Percentiles rank a stretch among this genome's conserved stretches.
phyloP scores from a whole-genome alignment of 2,888 invertebrate species.

The Clanis bilineata region DNA sequence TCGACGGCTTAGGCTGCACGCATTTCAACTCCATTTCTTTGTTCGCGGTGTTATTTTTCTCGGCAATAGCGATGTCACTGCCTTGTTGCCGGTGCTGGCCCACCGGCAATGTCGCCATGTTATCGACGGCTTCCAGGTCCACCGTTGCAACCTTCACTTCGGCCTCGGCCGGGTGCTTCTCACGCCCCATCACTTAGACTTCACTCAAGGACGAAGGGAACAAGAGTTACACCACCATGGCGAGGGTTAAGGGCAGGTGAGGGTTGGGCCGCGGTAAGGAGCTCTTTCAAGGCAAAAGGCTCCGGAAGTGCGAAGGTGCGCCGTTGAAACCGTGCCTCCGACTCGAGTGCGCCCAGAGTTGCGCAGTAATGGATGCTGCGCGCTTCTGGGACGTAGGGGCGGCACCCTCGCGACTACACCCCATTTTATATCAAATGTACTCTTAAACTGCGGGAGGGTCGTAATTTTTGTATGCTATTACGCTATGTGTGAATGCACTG shows the following conservation, averaged over 20 bases:
- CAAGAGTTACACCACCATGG: conserved; percentile 48
- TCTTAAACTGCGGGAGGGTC: conserved; percentile 60
- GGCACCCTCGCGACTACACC: conserved; percentile 62
- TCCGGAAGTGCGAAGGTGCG: conserved; percentile 70
- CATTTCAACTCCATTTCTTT: conserved; percentile 94
- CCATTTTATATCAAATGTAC: conserved; percentile 62
- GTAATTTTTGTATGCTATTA: conserved; percentile 1
- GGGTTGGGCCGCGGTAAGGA: conserved; percentile 50
- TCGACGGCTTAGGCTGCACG: conserved; percentile 91
- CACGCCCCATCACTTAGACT: conserved; percentile 68
- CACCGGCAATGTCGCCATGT: conserved; percentile 94
- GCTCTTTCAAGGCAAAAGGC: conserved; percentile 52
- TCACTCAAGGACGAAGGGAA: conserved; percentile 29
- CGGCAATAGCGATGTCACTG: conserved; percentile 88
- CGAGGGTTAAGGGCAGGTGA: conserved; percentile 54
- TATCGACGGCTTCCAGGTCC: conserved; percentile 92
- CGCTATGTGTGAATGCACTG: background rate
- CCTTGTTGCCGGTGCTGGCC: conserved; percentile 87
- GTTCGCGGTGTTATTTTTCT: conserved; percentile 91
- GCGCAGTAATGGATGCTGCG: conserved; percentile 79
- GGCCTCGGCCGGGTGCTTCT: conserved; percentile 81
- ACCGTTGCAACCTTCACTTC: conserved; percentile 95
- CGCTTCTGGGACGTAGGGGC: conserved; percentile 63
- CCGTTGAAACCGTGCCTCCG: conserved; percentile 57
- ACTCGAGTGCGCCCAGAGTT: conserved; percentile 64